Conservation (phyloP, 2,888 invertebrate genomes). For the Ferrisia virgata region DNA sequence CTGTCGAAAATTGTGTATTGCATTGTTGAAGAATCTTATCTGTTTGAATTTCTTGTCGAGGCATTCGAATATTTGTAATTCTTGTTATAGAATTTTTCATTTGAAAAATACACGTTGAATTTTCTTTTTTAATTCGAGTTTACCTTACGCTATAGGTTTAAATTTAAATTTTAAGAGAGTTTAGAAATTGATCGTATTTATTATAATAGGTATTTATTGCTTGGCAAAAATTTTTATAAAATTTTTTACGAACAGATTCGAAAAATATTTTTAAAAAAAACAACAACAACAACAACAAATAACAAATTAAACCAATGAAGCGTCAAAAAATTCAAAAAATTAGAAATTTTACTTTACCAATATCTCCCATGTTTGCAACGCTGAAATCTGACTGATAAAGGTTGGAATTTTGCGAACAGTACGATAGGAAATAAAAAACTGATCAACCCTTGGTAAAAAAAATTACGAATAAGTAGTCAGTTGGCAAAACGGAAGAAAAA, state of each 20-base stretch:
- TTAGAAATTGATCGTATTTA: too few species aligned
- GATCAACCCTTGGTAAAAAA: not conserved
- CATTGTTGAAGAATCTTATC: not conserved
- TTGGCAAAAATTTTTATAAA: too few species aligned
- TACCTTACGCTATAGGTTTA: too few species aligned
- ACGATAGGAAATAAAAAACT: not conserved
- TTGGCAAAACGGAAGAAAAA: not conserved
- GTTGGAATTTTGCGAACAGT: not conserved
- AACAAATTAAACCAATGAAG: not conserved
- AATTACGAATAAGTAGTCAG: not conserved
- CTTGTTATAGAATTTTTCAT: not conserved
- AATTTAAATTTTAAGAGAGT: too few species aligned
- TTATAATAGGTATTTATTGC: too few species aligned
- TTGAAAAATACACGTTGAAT: not conserved
- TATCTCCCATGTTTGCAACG: constrained; percentile 23
- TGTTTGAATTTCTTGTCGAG: not conserved
- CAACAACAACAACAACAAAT: not conserved
- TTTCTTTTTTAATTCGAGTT: too few species aligned
- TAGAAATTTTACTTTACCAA: constrained; percentile 19
- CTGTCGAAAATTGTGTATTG: not conserved
- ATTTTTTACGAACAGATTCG: too few species aligned
- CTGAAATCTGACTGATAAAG: not conserved
- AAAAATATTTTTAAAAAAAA: not conserved
- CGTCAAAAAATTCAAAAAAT: not conserved
- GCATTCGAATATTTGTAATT: not conserved